These are phyloP conservation scores for Drosophila sp. DNA, from an alignment of 1,140 invertebrate genomes.

Conservation along the genomic window DNA sequence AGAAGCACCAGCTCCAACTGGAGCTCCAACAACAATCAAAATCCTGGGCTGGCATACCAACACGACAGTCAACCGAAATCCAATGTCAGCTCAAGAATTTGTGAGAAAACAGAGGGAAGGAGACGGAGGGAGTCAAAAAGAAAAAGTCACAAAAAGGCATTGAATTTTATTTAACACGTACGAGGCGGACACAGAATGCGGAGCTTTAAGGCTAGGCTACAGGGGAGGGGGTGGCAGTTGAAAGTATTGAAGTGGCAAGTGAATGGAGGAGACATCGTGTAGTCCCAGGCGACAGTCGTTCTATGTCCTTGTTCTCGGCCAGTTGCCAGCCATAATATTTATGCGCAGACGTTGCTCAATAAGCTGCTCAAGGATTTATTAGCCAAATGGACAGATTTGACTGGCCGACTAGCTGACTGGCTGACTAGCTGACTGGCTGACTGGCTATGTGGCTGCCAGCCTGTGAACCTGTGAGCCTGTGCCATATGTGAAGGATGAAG, in stretches of 20 bases:
- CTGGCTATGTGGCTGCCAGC: constrained; percentile 6
- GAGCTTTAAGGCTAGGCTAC: constrained; percentile 32
- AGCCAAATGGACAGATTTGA: constrained; percentile 84
- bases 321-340: constrained; percentile 74
- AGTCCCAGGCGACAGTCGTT: constrained; percentile 17
- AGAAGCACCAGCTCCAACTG: constrained; percentile 50
- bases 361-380: constrained; percentile 84
- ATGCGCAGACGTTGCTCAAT: constrained; percentile 82
- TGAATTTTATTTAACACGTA: constrained; percentile 72
- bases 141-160: constrained; percentile 12
- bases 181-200: constrained; percentile 42
- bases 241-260: constrained; percentile 67
- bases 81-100: constrained; percentile 78
- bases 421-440: constrained; percentile 63
- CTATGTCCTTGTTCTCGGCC: constrained; percentile 35
- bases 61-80: constrained; percentile 72
- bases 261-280: constrained; percentile 43
- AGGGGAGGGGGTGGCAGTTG: neutral
- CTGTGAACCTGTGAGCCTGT: constrained; percentile 11
- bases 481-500: constrained; percentile 65
- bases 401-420: constrained; percentile 67
- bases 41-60: constrained; percentile 55
- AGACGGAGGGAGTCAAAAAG: neutral
- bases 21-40: constrained; percentile 25
- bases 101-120: neutral